Evolutionary conservation across 2,113 vertebrate genomes (phyloP), one percentile per base, ranked within the genome.

Genomic region (Cephalopholis sonnerati): DNA sequence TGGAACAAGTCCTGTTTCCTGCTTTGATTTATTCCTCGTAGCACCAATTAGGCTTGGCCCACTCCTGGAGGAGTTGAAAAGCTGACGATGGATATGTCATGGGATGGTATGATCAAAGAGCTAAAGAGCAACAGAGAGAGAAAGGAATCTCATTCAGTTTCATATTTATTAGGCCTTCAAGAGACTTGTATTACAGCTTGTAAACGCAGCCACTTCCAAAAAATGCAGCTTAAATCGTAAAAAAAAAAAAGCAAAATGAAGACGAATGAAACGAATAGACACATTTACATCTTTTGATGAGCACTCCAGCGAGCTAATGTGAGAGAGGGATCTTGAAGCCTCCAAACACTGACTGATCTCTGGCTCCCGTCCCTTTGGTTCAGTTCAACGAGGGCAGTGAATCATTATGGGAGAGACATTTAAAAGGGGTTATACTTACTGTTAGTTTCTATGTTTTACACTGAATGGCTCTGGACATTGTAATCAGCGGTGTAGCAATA

Each of bases 1-100:
- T 91, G 84, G 84, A 94, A 88, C 79, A 77, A 90, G 89, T 89
- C 87, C 83, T 84, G 83, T 83, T 93, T 92, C 83, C 90, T 90
- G 89, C 94, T 95, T 94, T 94, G 94, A 96, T 94, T 92, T 95
- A 93, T 94, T 94, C 91, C 92, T 93, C 57, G 67, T 90, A 89
- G 91, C 90, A 86, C 89, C 91, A 93, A 95, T 95, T 94, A 95
- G 93, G 91, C 91, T 77, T 74, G 93, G 87, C 84, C 91, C 86
- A 85, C 85, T 93, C 91, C 91, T 93, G 86, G 69, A 92, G 90
- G 91, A 94, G 89, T 88, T 93, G 91, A 93, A 88, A 91, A 91
- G 87, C 85, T 83, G 79, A 89, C 92, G 90, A 94, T 91, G 86
- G 92, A 93, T 94, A 91, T 94, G 94, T 92, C 93, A 93, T 90